These are phyloP conservation scores for Chamaea fasciata DNA, from an alignment of 2,113 vertebrate species.

Conservation along the genomic window DNA sequence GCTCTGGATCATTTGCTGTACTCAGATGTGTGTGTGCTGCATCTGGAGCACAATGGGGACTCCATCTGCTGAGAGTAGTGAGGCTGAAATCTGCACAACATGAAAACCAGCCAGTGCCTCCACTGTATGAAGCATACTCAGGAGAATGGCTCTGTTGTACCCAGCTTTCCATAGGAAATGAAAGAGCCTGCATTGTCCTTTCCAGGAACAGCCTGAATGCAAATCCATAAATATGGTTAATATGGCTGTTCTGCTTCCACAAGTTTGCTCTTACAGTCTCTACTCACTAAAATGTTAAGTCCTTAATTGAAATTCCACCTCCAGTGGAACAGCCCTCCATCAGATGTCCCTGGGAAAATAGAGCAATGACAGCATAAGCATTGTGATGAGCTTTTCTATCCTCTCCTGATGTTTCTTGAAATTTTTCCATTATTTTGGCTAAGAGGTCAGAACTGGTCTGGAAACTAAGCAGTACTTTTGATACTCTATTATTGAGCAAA, in stretches of 20 bases:
- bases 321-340: background rate
- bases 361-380: background rate
- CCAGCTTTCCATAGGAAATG: background rate
- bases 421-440: conserved; percentile 18
- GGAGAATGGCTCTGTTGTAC: conserved; percentile 40
- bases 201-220: background rate
- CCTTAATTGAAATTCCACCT: conserved; percentile 55
- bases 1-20: background rate
- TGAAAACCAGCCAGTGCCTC: background rate
- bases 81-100: background rate
- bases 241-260: background rate
- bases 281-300: conserved; percentile 19
- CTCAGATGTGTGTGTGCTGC: background rate
- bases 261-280: background rate
- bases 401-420: background rate
- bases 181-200: conserved; percentile 36
- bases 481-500: background rate
- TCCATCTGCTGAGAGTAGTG: background rate
- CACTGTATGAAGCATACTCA: background rate
- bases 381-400: background rate
- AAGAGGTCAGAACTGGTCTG: background rate
- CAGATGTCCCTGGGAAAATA: background rate
- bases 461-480: background rate
- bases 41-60: background rate
- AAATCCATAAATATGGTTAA: background rate